Percentiles rank a stretch among this genome's conserved stretches.
Evolutionary conservation across 2,797 vertebrate species (phyloP).

Genomic region (Artibeus jamaicensis): DNA sequence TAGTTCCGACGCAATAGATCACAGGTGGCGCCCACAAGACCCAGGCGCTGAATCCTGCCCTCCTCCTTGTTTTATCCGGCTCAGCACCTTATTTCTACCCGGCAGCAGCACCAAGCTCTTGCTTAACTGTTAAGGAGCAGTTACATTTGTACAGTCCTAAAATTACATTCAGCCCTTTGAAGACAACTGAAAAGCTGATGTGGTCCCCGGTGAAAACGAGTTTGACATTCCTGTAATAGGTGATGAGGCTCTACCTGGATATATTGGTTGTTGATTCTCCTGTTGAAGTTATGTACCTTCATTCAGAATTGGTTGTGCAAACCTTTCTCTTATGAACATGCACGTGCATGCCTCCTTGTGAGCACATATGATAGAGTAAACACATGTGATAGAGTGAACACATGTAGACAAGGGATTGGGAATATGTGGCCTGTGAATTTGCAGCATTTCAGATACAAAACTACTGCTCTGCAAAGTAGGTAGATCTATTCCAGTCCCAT

Average conservation of each 20-base stretch:
- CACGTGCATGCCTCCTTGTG: not conserved
- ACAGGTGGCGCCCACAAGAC: no score
- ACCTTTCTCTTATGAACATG: not conserved
- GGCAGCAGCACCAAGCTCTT: no score
- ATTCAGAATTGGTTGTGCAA: not conserved
- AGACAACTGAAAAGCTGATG: no score
- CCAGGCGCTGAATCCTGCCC: no score
- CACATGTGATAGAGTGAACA: not conserved
- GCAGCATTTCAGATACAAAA: not conserved
- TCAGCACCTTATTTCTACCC: no score
- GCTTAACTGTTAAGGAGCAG: no score
- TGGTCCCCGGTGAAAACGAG: no score
- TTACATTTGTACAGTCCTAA: no score
- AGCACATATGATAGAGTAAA: not conserved
- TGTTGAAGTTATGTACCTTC: not conserved
- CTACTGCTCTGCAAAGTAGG: not conserved
- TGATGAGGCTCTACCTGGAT: not conserved
- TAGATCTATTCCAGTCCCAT: not conserved
- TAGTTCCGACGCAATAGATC: not conserved
- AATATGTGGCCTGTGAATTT: fast-evolving
- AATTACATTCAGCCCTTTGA: no score
- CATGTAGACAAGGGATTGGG: not conserved
- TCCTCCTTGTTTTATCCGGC: no score
- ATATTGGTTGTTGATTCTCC: not conserved
- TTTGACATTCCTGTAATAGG: no score